Evolutionary conservation across 2,888 invertebrate species (phyloP).

Genomic region (Caenorhabditis sulstoni): DNA sequence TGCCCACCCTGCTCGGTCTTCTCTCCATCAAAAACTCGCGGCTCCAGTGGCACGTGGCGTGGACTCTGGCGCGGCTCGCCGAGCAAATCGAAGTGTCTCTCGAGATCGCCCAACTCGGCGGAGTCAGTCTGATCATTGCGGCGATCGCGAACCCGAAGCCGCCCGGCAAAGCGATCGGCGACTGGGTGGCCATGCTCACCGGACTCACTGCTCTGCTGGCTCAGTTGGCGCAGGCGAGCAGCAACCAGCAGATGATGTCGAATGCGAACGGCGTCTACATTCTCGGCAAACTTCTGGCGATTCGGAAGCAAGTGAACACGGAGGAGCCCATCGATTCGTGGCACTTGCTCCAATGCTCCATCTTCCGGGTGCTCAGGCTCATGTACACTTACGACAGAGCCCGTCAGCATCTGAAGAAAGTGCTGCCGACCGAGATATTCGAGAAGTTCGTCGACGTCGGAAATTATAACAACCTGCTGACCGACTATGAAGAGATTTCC

Average conservation of each 20-base stretch:
- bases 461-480: conserved; percentile 81
- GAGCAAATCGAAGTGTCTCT: conserved; percentile 81
- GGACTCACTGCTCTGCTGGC: conserved; percentile 70
- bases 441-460: conserved; percentile 82
- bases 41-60: conserved; percentile 82
- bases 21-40: conserved; percentile 81
- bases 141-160: conserved; percentile 59
- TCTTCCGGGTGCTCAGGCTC: conserved; percentile 82
- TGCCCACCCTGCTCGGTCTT: conserved; percentile 77
- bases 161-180: conserved; percentile 62
- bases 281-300: conserved; percentile 61
- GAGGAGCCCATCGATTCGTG: conserved; percentile 50
- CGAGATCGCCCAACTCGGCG: conserved; percentile 81
- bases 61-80: conserved; percentile 82
- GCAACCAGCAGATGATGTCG: conserved; percentile 64
- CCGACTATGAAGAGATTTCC: conserved; percentile 80
- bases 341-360: conserved; percentile 79
- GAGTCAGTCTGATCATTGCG: conserved; percentile 81
- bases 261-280: conserved; percentile 69
- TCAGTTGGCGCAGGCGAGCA: conserved; percentile 66
- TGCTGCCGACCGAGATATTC: conserved; percentile 81
- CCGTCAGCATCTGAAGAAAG: conserved; percentile 81
- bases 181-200: conserved; percentile 72
- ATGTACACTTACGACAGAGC: conserved; percentile 82
- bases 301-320: conserved; percentile 25